phyloP scores from a whole-genome alignment of 2,888 invertebrate species.

The Orthosia incerta region DNA sequence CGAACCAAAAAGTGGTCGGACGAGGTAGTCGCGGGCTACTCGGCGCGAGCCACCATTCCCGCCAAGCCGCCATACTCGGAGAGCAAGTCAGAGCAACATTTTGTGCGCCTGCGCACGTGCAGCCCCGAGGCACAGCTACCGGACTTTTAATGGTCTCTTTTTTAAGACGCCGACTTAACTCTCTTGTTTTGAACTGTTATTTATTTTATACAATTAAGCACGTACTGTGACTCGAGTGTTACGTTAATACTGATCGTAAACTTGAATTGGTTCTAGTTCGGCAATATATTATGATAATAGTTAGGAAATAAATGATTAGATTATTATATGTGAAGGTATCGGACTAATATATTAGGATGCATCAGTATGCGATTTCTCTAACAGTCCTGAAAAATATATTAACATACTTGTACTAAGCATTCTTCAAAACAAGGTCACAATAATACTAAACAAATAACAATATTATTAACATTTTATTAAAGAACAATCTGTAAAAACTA shows the following conservation, averaged over 20 bases:
- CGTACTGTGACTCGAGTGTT: constrained; percentile 45
- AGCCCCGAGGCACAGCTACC: constrained; percentile 85
- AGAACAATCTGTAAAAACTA: not conserved
- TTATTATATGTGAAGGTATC: not conserved
- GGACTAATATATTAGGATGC: not conserved
- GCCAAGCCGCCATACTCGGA: constrained; percentile 70
- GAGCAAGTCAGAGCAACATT: constrained; percentile 75
- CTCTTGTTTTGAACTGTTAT: constrained; percentile 72
- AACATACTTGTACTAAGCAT: not conserved
- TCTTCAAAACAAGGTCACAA: not conserved
- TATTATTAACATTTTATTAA: accelerated
- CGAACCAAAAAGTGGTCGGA: constrained; percentile 81
- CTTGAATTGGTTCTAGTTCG: constrained; percentile 17
- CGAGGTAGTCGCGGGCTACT: constrained; percentile 77
- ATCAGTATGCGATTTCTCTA: not conserved
- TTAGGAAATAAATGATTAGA: constrained; percentile 11
- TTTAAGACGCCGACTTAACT: constrained; percentile 74
- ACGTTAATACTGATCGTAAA: constrained; percentile 41
- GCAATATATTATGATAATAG: constrained; percentile 10
- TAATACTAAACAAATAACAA: not conserved
- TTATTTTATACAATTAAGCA: constrained; percentile 70
- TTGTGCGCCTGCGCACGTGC: constrained; percentile 81
- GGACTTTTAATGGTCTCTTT: constrained; percentile 84
- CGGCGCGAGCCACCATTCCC: constrained; percentile 73
- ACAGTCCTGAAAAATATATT: not conserved